Evolutionary conservation across 1,140 invertebrate genomes (phyloP), one percentile per base, ranked within the genome.

Genomic region (roundworm (Caenorhabditis elegans)): DNA sequence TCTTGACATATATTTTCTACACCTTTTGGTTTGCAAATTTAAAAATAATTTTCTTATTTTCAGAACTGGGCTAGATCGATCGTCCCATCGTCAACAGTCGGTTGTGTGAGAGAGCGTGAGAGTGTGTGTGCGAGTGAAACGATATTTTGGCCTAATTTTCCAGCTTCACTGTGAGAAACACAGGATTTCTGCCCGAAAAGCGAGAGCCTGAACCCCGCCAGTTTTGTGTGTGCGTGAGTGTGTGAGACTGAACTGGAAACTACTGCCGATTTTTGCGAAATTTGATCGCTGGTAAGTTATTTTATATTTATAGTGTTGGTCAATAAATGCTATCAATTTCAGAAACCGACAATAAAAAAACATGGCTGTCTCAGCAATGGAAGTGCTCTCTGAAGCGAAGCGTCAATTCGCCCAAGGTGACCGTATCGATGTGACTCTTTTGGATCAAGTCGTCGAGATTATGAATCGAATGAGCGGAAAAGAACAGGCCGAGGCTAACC

Each of bases 341-440:
- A 70, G 60, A 39, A 70, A 70, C 31, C 34, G 26, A 70, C 53
- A 22, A 55, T 17, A 70, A 8, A 70, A 43, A 43, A 43, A 43
- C 15, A 43, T 43, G 39, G 39, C 39, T 43, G 39, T 43, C 39
- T 43, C 39, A 43, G 15, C 31, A 19, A 70, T 70, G 34, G 78
- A 81, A 49, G 36, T 79, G 17, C 55, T 83, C 19, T 31, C 49
- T 13, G 17, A 51, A 48, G 82, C 82, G 1, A 55, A 79, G 22
- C 11, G 4, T n/a, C 79, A 83, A 22, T 83, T 83, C 55, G 5
- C 15, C 8, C 10, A 79, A 34, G 36, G 22, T 19, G 82, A 47
- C 22, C 24, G 26, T 0, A 36, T 88, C 87, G 43, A 91, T 22
- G 82, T 85, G 36, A 36, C 48, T 28, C 51, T 85, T 19, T 36